Conservation (phyloP, 2,113 vertebrate genomes). For the Pampusana beccarii region DNA sequence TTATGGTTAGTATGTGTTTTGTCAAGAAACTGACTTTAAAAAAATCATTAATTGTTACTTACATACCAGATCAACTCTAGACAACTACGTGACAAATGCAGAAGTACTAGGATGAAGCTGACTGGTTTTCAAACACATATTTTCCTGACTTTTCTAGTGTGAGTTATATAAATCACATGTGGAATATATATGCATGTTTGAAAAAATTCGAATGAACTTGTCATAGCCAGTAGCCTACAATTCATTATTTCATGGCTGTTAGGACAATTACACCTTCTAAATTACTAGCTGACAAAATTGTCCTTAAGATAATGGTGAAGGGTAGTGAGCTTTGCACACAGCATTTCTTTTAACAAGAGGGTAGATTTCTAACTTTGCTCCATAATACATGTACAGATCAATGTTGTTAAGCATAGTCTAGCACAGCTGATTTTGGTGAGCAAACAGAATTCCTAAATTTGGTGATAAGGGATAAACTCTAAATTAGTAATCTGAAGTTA, state of each 20-base stretch:
- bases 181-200: neutral
- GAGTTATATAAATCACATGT: neutral
- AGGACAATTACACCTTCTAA: neutral
- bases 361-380: neutral
- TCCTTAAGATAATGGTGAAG: neutral
- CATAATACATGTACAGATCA: neutral
- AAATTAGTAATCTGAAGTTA: neutral
- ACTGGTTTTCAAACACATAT: neutral
- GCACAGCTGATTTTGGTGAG: neutral
- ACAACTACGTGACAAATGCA: neutral
- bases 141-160: neutral
- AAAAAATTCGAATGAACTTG: neutral
- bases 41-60: neutral
- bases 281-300: neutral
- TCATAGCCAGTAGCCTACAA: neutral
- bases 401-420: neutral
- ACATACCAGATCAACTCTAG: neutral
- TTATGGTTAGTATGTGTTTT: neutral
- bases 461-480: neutral
- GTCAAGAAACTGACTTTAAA: neutral
- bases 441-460: neutral
- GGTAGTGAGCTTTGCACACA: neutral
- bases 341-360: neutral
- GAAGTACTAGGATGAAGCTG: neutral
- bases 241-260: slow-evolving; percentile 12